Conservation (phyloP, 1,140 invertebrate species). For the Drosophila insularis region DNA sequence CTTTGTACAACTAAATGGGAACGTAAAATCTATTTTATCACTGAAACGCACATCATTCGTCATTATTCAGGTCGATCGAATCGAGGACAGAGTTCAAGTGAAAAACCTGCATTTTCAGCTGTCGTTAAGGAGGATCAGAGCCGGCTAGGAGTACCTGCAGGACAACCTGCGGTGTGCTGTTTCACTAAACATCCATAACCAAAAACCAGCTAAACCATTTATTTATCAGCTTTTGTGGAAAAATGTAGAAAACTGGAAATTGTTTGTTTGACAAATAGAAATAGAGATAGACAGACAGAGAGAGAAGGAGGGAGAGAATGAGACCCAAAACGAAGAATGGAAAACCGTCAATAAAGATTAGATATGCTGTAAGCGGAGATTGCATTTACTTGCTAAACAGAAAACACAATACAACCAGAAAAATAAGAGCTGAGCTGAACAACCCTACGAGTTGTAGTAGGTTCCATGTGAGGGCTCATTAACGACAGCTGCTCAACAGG, state of each 20-base stretch:
- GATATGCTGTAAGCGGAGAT: slow-evolving; percentile 65
- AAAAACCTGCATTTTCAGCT: slow-evolving; percentile 45
- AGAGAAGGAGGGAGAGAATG: neutral
- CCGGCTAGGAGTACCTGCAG: slow-evolving; percentile 4
- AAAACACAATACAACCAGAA: slow-evolving; percentile 13
- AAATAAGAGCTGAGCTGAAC: neutral
- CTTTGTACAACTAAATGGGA: slow-evolving; percentile 9
- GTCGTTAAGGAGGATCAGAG: slow-evolving; percentile 34
- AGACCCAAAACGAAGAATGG: slow-evolving; percentile 3
- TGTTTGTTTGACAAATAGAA: slow-evolving; percentile 23
- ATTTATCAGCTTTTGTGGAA: slow-evolving; percentile 29
- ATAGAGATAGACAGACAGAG: neutral
- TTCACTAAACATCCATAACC: neutral
- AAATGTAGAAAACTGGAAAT: slow-evolving; percentile 35
- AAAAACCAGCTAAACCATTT: slow-evolving; percentile 33
- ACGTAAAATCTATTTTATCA: slow-evolving; percentile 68
- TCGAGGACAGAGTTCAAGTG: slow-evolving; percentile 20
- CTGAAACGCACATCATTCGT: slow-evolving; percentile 28
- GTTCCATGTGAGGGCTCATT: slow-evolving; percentile 55
- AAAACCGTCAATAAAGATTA: slow-evolving; percentile 71
- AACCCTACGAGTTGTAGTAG: slow-evolving; percentile 15
- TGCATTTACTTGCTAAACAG: slow-evolving; percentile 60
- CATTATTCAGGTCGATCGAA: slow-evolving; percentile 13
- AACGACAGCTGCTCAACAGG: slow-evolving; percentile 73
- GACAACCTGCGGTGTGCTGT: slow-evolving; percentile 34